Evolutionary conservation across 2,888 invertebrate species (phyloP).

Genomic region (Dicyrtoma fusca): DNA sequence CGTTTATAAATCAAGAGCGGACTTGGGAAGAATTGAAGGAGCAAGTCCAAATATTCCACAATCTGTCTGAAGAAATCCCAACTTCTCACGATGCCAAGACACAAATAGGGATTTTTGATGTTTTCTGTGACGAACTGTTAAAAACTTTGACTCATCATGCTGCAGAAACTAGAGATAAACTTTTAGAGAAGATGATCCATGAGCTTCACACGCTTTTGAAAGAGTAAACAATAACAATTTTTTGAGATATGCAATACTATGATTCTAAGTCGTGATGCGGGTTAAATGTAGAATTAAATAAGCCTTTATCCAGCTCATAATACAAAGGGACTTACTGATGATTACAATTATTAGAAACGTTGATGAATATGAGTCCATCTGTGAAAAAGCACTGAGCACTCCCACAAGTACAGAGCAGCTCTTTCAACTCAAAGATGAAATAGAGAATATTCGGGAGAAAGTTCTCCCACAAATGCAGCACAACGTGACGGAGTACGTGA

Average conservation of each 20-base stretch:
- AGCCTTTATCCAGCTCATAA: too few species aligned
- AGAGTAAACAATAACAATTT: conserved; percentile 62
- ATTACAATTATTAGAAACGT: conserved; percentile 59
- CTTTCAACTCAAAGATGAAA: conserved; percentile 79
- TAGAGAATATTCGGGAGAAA: conserved; percentile 73
- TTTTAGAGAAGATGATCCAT: conserved; percentile 74
- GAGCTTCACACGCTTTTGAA: conserved; percentile 80
- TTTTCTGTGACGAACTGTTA: conserved; percentile 79
- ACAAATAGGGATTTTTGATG: conserved; percentile 80
- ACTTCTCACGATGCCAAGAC: conserved; percentile 68
- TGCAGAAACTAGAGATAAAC: conserved; percentile 68
- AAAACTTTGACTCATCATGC: conserved; percentile 71
- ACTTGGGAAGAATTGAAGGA: conserved; percentile 62
- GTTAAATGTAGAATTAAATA: too few species aligned
- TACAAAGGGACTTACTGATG: too few species aligned
- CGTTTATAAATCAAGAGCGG: conserved; percentile 69
- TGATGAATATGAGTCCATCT: conserved; percentile 80
- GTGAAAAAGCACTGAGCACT: conserved; percentile 74
- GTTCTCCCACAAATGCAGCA: conserved; percentile 75
- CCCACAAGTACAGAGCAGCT: conserved; percentile 84
- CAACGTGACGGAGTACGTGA: conserved; percentile 65
- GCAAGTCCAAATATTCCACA: conserved; percentile 62
- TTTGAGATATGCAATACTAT: too few species aligned
- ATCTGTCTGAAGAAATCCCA: conserved; percentile 62
- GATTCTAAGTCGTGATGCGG: too few species aligned